Evolutionary conservation across 64 coral and sea anemone species (phyloP), one percentile per base, ranked within the genome.

Genomic region (Orbicella faveolata): DNA sequence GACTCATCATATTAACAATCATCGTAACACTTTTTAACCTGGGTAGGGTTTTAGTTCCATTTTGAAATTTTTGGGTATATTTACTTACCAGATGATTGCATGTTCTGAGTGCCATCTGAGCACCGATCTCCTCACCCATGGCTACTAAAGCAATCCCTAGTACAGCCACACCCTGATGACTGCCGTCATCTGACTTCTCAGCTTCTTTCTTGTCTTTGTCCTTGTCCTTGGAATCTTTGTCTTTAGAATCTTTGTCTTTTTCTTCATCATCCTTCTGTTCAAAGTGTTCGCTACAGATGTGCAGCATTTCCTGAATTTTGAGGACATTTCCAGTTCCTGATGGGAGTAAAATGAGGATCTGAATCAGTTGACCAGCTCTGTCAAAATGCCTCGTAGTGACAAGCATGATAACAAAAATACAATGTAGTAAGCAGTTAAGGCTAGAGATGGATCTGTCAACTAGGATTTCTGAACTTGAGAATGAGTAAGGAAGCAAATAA

Each of bases 281-380:
- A 93, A 93, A 98, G 74, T 98, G 96, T 54, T 98, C 96, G 74
- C 96, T 98, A 66, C 96, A 98, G 30, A 98, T 95, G 63, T 98
- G 96, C 18, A 98, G 84, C 62, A 98, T 75, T 12, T 98, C 95
- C 63, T 98, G 96, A 3, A 98, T 91, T 85, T 98, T 98, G 10
- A 98, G 83, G 36, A 98, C 96, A 90, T 98, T 98, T 63, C 96
- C 96, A 75, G 96, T 98, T 20, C 96, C 96, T 98, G 64, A 14
- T 21, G 3, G 6, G 77, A 84, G 25, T 1, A 39, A 41, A 69
- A 80, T 72, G 51, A 91, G 8, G 18, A 37, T 66, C 18, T 68
- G 0, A 68, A 35, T 15, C 26, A 53, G 19, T 48, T 73, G 30
- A 83, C 26, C 25, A 59, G 34, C 41, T 48, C 41, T 48, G n/a